phyloP scores from a whole-genome alignment of 1,140 invertebrate genomes.

The Brachionus calyciflorus region DNA sequence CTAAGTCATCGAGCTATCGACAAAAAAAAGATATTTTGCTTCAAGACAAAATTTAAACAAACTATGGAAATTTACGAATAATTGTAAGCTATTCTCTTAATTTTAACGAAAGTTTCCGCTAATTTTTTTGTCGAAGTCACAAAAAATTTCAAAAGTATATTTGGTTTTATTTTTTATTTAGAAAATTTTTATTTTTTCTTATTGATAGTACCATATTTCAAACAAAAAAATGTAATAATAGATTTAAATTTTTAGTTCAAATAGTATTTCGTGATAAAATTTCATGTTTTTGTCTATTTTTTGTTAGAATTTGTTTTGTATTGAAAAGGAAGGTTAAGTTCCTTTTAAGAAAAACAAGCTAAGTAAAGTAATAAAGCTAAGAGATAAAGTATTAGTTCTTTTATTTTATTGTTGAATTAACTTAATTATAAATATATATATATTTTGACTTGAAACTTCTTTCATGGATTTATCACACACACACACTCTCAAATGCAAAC shows the following conservation, averaged over 20 bases:
- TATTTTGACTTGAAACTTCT: constrained; percentile 16
- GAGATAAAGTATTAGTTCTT: constrained; percentile 3
- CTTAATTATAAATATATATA: constrained; percentile 20
- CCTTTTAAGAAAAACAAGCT: constrained; percentile 38
- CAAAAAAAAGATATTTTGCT: too few species aligned
- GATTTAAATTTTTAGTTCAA: constrained; percentile 24
- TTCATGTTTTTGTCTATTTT: constrained; percentile 24
- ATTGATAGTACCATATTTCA: constrained; percentile 18
- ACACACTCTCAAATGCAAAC: not conserved
- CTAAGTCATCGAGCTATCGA: not conserved
- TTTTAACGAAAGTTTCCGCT: not conserved
- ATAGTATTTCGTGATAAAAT: constrained; percentile 40
- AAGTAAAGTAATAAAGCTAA: constrained; percentile 25
- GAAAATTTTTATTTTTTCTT: constrained; percentile 18
- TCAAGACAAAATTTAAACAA: too few species aligned
- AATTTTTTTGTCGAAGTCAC: too few species aligned
- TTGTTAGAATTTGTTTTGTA: not conserved
- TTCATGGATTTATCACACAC: constrained; percentile 10
- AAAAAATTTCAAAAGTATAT: too few species aligned
- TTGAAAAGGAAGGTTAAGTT: constrained; percentile 11
- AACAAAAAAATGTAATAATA: constrained; percentile 34
- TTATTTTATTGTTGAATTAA: constrained; percentile 32
- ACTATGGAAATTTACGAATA: too few species aligned
- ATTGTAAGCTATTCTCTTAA: not conserved
- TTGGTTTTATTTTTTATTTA: not conserved